Conservation (phyloP, 2,888 invertebrate genomes). For the Sinhomidia bicolor region DNA sequence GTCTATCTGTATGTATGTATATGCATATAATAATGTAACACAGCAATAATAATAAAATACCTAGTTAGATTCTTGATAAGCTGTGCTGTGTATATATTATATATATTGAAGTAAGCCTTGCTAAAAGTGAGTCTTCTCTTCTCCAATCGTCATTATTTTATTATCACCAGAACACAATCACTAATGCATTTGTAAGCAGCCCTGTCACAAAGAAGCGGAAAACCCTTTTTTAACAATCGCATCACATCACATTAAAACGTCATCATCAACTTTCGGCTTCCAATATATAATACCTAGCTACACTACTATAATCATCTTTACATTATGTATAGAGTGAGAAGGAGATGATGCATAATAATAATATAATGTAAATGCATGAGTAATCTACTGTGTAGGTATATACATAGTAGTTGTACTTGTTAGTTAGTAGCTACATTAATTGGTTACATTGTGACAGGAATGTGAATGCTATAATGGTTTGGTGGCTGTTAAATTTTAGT, state of each 20-base stretch:
- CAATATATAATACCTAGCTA: not conserved
- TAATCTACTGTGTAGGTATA: too few relatives aligned
- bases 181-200: not conserved
- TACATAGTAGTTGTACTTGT: too few relatives aligned
- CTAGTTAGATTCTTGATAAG: constrained; percentile 6
- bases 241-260: not conserved
- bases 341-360: too few relatives aligned
- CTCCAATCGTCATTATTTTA: not conserved
- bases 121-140: not conserved
- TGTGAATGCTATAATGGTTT: not conserved
- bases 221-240: constrained; percentile 22
- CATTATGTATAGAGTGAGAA: too few relatives aligned
- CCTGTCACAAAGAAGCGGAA: constrained; percentile 33
- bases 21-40: not conserved
- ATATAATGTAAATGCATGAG: too few relatives aligned
- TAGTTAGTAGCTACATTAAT: not conserved
- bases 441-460: not conserved
- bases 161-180: constrained; percentile 8
- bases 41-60: not conserved
- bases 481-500: not conserved
- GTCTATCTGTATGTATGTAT: too few relatives aligned
- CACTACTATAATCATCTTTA: not conserved
- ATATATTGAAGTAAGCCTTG: not conserved
- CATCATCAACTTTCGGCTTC: not conserved
- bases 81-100: too few relatives aligned